Evolutionary conservation across 2,797 vertebrate species (phyloP).

Genomic region (Poliocrania exsul): DNA sequence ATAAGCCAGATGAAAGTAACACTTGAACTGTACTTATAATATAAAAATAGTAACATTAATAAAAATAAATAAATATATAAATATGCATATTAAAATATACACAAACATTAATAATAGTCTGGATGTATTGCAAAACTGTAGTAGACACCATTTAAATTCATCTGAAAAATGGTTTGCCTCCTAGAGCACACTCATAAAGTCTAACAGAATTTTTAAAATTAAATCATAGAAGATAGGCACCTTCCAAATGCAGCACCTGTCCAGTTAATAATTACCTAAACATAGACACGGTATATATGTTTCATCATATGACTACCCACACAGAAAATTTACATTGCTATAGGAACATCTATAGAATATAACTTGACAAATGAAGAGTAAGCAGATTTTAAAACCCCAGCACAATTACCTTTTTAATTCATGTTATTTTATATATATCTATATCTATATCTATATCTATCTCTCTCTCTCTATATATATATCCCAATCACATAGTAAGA

Average conservation of each 20-base stretch:
- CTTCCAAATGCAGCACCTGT: background rate
- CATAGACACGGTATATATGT: background rate
- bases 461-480: too few relatives aligned
- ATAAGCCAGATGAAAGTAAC: background rate
- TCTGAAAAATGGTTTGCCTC: background rate
- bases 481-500: background rate
- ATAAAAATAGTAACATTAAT: background rate
- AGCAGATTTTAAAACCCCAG: background rate
- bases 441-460: too few relatives aligned
- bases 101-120: background rate
- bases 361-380: background rate
- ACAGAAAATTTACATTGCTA: background rate
- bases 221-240: background rate
- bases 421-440: background rate
- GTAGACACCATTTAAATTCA: background rate
- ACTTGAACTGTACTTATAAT: background rate
- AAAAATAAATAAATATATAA: background rate
- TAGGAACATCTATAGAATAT: background rate
- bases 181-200: background rate
- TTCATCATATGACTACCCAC: background rate
- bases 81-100: background rate
- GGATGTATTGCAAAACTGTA: background rate
- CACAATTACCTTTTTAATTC: background rate
- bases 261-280: background rate
- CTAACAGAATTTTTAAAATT: background rate